Conservation (phyloP, 2,888 invertebrate species). For the Rhingia rostrata region DNA sequence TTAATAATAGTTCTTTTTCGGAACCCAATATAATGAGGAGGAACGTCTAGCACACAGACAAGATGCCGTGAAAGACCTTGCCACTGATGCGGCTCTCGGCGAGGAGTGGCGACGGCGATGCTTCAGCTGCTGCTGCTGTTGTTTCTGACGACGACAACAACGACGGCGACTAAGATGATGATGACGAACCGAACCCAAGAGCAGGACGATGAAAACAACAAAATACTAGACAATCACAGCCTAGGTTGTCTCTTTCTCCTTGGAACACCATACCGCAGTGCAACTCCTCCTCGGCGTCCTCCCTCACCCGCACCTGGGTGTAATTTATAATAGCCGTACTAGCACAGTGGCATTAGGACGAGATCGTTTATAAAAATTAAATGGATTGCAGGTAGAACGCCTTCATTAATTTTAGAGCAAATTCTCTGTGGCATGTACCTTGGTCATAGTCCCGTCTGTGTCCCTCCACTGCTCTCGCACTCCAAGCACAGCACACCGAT, state of each 20-base stretch:
- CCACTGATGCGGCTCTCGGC: background rate
- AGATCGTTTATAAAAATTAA: constrained; percentile 79
- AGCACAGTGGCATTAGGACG: constrained; percentile 78
- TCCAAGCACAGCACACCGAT: constrained; percentile 16
- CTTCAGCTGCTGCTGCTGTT: constrained; percentile 16
- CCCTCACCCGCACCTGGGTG: constrained; percentile 44
- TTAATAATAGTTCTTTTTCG: constrained; percentile 72
- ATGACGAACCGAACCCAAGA: constrained; percentile 58
- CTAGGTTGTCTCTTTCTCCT: constrained; percentile 59
- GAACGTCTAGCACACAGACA: constrained; percentile 19
- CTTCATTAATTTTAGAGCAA: constrained; percentile 79
- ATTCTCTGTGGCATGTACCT: constrained; percentile 71
- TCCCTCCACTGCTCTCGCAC: constrained; percentile 60
- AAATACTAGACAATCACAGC: constrained; percentile 63
- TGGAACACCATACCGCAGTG: constrained; percentile 27
- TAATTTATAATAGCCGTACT: constrained; percentile 78
- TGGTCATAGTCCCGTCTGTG: constrained; percentile 56
- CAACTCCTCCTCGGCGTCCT: background rate
- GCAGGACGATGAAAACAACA: constrained; percentile 57
- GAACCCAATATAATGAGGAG: constrained; percentile 56
- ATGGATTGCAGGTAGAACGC: constrained; percentile 80
- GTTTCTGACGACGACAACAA: constrained; percentile 36
- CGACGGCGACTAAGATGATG: constrained; percentile 30
- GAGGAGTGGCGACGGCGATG: background rate
- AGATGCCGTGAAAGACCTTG: constrained; percentile 27